phyloP scores from a whole-genome alignment of 2,888 invertebrate species.

The Polydrusus cervinus region DNA sequence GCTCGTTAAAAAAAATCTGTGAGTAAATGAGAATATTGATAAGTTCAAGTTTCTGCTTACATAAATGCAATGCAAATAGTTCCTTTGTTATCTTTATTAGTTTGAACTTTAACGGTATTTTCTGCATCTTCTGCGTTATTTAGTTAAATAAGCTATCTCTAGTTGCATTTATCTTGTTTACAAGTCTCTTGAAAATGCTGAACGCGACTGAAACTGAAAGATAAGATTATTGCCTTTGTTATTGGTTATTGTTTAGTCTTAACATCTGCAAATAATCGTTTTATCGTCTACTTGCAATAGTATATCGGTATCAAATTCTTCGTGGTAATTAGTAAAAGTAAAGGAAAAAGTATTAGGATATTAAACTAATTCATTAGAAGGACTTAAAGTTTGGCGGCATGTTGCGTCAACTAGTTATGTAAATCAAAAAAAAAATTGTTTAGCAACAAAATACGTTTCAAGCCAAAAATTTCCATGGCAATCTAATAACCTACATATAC shows the following conservation, averaged over 20 bases:
- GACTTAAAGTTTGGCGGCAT: too few species aligned
- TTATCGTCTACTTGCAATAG: constrained; percentile 13
- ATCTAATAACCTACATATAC: too few species aligned
- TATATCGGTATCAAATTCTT: not conserved
- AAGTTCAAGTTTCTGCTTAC: constrained; percentile 1
- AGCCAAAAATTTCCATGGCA: too few species aligned
- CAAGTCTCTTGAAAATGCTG: constrained; percentile 13
- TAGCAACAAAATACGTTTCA: too few species aligned
- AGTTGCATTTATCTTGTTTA: constrained; percentile 28
- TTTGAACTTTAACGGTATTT: constrained; percentile 20
- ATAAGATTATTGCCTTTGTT: constrained; percentile 17
- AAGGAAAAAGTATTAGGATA: too few species aligned
- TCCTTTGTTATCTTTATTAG: constrained; percentile 17
- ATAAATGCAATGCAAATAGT: not conserved
- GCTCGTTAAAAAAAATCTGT: too few species aligned
- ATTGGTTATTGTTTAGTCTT: constrained; percentile 11
- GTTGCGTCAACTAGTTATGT: too few species aligned
- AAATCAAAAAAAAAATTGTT: too few species aligned
- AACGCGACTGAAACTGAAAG: constrained; percentile 24
- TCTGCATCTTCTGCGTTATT: constrained; percentile 25
- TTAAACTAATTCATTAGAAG: too few species aligned
- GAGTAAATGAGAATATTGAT: not conserved
- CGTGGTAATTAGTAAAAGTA: too few species aligned
- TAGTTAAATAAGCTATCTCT: not conserved
- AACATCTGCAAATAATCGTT: constrained; percentile 17